A percentile compares a stretch with the other conserved stretches of the same genome.
Evolutionary conservation across 2,888 invertebrate species (phyloP).

Genomic region (Netelia melanura): DNA sequence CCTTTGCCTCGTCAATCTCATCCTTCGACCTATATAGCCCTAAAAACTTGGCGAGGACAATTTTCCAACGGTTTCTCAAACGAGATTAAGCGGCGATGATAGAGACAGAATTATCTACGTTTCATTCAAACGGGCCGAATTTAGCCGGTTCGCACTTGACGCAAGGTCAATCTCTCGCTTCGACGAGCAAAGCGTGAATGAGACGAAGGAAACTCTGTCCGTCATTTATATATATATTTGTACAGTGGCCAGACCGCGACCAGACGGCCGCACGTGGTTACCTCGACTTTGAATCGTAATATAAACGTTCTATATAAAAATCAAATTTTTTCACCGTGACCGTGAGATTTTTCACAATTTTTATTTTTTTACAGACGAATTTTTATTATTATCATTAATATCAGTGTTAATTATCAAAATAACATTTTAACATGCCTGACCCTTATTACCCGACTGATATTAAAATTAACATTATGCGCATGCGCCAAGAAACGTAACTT

Average conservation of each 20-base stretch:
- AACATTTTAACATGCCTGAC: not conserved
- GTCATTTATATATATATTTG: constrained; percentile 48
- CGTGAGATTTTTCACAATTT: not conserved
- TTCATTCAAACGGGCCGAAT: constrained; percentile 21
- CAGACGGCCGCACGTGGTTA: constrained; percentile 41
- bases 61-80: not conserved
- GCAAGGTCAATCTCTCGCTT: constrained; percentile 47
- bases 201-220: constrained; percentile 2
- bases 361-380: not conserved
- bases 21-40: not conserved
- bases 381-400: not conserved
- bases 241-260: constrained; percentile 60
- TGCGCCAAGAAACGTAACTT: no score
- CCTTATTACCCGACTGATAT: no score
- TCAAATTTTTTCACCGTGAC: not conserved
- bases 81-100: constrained; percentile 10
- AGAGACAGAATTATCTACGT: constrained; percentile 7
- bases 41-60: not conserved
- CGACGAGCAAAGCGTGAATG: constrained; percentile 37
- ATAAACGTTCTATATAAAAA: not conserved
- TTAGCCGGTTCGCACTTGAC: constrained; percentile 28
- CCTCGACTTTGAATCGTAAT: constrained; percentile 21
- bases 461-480: no score
- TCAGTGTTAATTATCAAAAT: not conserved
- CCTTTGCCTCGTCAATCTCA: not conserved